Evolutionary conservation across 2,888 invertebrate species (phyloP), one percentile per base, ranked within the genome.

Genomic region (Pteria penguin): DNA sequence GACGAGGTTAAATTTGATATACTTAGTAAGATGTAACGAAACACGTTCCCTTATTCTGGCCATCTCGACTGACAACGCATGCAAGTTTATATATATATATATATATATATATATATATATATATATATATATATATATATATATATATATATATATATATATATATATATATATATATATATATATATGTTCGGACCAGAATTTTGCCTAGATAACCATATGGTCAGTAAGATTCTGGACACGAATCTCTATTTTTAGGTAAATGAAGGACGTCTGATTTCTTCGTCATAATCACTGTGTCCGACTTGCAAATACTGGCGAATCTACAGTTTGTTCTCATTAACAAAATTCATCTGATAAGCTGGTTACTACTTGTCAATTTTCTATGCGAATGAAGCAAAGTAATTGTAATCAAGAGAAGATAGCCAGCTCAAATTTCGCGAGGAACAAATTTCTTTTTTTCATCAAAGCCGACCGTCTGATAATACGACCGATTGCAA

Each of bases 211-310:
- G n/a, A n/a, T n/a, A n/a, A n/a, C n/a, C n/a, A n/a, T 45, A 45
- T 45, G 45, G 45, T 14, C 18, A 45, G 45, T 18, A 45, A 14
- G 57, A 68, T 68, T 54, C 68, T 24, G 52, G 22, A 52, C 68
- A 68, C 68, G 68, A 57, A 29, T 24, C 24, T 31, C 31, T n/a
- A 45, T 57, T 68, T 29, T 22, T 31, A 24, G 32, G 24, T 5
- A 57, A 68, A 68, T 57, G 29, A 57, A 68, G 68, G 57, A 22
- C 26, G 27, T 22, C 57, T 68, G 31, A 68, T 68, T 68, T 55
- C 29, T 57, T n/a, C 55, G 68, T 57, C 55, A 68, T 68, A 68
- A 68, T 68, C 32, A 68, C 33, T 57, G 68, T 29, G 31, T 55
- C 57, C 31, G 52, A 68, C 55, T 68, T 68, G 68, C 57, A 57